Conservation (phyloP, 2,888 invertebrate genomes). For the Eudemis profundana region DNA sequence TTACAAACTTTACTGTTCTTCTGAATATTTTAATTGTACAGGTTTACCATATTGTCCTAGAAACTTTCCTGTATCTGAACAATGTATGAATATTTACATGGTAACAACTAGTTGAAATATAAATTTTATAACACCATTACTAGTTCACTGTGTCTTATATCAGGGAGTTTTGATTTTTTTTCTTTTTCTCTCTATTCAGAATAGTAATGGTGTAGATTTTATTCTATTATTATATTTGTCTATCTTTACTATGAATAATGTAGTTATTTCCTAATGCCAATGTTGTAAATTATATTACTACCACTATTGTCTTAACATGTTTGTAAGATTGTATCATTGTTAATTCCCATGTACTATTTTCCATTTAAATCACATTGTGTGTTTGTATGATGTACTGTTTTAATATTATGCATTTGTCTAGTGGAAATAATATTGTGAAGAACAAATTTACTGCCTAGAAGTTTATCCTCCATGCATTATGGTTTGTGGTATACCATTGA, state of each 20-base stretch:
- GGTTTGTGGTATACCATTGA: not conserved
- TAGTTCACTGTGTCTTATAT: too few relatives aligned
- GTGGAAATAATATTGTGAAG: constrained; percentile 11
- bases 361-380: constrained; percentile 24
- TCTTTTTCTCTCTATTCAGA: too few relatives aligned
- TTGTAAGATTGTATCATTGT: not conserved
- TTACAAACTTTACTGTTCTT: not conserved
- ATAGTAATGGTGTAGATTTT: not conserved
- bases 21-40: not conserved
- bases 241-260: constrained; percentile 11
- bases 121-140: too few relatives aligned
- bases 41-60: not conserved
- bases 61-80: not conserved
- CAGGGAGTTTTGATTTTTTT: too few relatives aligned
- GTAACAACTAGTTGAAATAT: too few relatives aligned
- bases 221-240: not conserved
- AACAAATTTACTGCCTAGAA: constrained; percentile 22
- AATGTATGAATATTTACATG: not conserved
- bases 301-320: constrained; percentile 2
- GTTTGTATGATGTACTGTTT: constrained; percentile 24
- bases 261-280: constrained; percentile 16
- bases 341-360: constrained; percentile 4
- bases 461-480: constrained; percentile 1
- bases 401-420: constrained; percentile 33
- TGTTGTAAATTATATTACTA: constrained; percentile 10